Base-by-base conservation (phyloP, 2,888 invertebrate genomes). In the Drosophila crucigera region DNA sequence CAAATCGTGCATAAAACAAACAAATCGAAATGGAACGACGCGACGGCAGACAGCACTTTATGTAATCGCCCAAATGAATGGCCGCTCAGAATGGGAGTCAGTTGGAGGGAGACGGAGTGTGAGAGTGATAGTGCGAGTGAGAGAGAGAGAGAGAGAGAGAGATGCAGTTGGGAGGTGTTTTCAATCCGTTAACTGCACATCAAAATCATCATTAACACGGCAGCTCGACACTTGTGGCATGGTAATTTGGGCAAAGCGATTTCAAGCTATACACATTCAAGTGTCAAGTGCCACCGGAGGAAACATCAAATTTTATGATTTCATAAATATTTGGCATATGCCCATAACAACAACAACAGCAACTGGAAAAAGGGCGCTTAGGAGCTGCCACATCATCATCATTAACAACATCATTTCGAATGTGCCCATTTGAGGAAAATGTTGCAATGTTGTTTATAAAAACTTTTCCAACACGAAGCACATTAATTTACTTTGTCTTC, bases 301-400 rank as follows among this genome's bases (percentile, higher is more conserved):
- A 92, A 92, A 91, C 92, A 93, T 92, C 88, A 93, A 92, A 92
- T 92, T 93, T 92, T 92, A 92, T 92, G 92, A 91, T 90, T 92
- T 92, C 90, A 92, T 92, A 92, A 92, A 92, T 92, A 93, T 85
- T 90, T 89, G 78, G 73, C 65, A 56, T 66, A 68, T 49, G 50
- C 2, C 31, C 14, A 14, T 37, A 37, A 37, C 37, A 35, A 35
- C 35, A 43, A 11, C 22, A 47, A 19, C 25, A 50, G 11, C 43
- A 47, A 22, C 47, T 47, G 25, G 6, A 31, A 11, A 39, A 14
- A 1, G 25, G 53, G 30, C 50, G 37, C 25, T 59, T 37, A 64
- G 64, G 16, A 68, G 35, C 68, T 31, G 37, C 28, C 53, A 53
- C n/a, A 35, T 22, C 56, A 60, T 49, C 25, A 35, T 10, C 35